Evolutionary conservation across 92 coral and sea anemone species (phyloP).

Genomic region (Epizoanthus illoricatus): DNA sequence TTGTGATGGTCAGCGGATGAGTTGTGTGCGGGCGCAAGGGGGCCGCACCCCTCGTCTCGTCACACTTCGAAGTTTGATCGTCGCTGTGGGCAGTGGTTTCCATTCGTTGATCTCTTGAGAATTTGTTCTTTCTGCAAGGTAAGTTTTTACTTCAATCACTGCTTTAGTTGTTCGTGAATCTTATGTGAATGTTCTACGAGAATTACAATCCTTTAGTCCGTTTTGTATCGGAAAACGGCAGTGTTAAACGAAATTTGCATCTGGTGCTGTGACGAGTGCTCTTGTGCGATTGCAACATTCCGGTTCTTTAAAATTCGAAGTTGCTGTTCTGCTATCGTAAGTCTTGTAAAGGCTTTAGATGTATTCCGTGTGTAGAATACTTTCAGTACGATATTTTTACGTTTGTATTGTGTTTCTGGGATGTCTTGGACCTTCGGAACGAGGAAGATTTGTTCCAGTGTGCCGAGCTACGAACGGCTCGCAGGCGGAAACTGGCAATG

Average conservation of each 20-base stretch:
- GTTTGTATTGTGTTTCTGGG: slow-evolving; percentile 3
- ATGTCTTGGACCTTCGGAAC: background rate
- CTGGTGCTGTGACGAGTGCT: background rate
- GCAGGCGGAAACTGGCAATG: slow-evolving; percentile 2
- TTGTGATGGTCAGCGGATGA: slow-evolving; percentile 22
- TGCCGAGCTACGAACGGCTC: background rate
- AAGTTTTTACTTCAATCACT: background rate
- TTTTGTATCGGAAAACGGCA: background rate
- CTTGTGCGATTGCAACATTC: slow-evolving; percentile 21
- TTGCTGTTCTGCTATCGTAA: background rate
- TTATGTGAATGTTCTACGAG: background rate
- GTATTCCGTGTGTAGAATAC: background rate
- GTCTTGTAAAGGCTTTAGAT: background rate
- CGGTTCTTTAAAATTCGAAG: slow-evolving; percentile 2
- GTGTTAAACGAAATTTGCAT: slow-evolving; percentile 17
- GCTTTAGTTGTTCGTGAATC: slow-evolving; percentile 1
- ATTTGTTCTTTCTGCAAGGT: slow-evolving; percentile 1
- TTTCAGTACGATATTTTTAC: background rate
- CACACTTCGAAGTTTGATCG: slow-evolving; percentile 30
- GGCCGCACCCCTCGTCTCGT: slow-evolving; percentile 34
- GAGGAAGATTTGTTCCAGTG: background rate
- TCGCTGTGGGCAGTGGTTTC: slow-evolving; percentile 36
- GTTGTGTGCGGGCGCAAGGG: slow-evolving; percentile 33
- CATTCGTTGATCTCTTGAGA: background rate
- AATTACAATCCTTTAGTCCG: background rate